These are phyloP conservation scores for Sycobia sp. DNA, from an alignment of 1,140 invertebrate species.

Conservation along the genomic window DNA sequence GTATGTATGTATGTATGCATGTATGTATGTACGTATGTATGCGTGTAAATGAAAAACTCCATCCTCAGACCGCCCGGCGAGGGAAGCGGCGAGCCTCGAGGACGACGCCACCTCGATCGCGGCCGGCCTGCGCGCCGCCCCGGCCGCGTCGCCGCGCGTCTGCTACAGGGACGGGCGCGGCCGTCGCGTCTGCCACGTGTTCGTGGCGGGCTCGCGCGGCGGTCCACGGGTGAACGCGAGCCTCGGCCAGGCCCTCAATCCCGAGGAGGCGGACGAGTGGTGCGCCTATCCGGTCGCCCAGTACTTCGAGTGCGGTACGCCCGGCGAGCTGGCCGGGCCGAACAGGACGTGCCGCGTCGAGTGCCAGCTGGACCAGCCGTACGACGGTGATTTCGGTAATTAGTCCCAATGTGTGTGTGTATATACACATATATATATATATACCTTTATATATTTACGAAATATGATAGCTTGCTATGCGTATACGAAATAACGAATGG, in stretches of 20 bases:
- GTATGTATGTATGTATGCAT: too few species aligned
- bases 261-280: slow-evolving; percentile 58
- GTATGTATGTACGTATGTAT: too few species aligned
- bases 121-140: too few species aligned
- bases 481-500: too few species aligned
- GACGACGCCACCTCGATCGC: too few species aligned
- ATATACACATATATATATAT: neutral
- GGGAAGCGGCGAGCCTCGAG: too few species aligned
- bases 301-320: slow-evolving; percentile 65
- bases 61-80: too few species aligned
- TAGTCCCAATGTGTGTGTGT: too few species aligned
- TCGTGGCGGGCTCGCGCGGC: slow-evolving; percentile 63
- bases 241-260: slow-evolving; percentile 57
- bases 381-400: slow-evolving; percentile 6
- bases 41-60: too few species aligned
- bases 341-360: slow-evolving; percentile 65
- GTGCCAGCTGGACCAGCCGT: slow-evolving; percentile 72
- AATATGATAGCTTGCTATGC: neutral
- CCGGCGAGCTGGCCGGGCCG: slow-evolving; percentile 48
- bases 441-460: too few species aligned
- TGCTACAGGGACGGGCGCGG: slow-evolving; percentile 63
- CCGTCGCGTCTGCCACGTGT: slow-evolving; percentile 66
- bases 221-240: slow-evolving; percentile 62
- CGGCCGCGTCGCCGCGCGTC: slow-evolving; percentile 64
- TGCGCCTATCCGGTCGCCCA: slow-evolving; percentile 66